Base-by-base conservation (phyloP, 2,797 vertebrate species). In the Gouania willdenowi region DNA sequence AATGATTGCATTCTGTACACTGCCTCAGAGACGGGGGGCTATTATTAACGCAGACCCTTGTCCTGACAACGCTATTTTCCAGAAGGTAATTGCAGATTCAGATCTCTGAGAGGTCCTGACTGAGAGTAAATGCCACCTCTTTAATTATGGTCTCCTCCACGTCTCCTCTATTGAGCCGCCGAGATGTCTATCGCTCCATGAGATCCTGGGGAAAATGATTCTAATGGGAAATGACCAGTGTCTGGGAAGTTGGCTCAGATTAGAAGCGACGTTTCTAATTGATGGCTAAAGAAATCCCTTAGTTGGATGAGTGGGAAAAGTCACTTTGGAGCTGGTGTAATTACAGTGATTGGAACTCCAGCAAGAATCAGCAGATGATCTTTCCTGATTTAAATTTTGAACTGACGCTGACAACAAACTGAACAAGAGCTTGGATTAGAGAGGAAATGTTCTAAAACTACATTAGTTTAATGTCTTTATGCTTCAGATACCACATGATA, bases 231-330 rank as follows among this genome's bases (percentile, higher is more conserved):
- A 91, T 92, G 93, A 91, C 92, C 92, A 90, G 84, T 84, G 87
- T 91, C 88, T 85, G 87, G 88, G 87, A 90, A 77, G 82, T 72
- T 50, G 36, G 58, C 69, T 73, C 79, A 93, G 91, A 98, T 98
- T 94, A 94, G 90, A 97, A 95, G 90, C 83, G 93, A 92, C 93
- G 80, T 88, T 86, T 90, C 90, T 95, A 83, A 98, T 97, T 94
- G 92, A 93, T 91, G 92, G 88, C 75, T 73, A 86, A 91, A 87
- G 90, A 93, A 92, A 87, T 92, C 92, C 92, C 92, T 88, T n/a
- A 83, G 91, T 89, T 71, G 79, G 90, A 85, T 86, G 87, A 90
- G 87, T 88, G 85, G 91, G 86, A 91, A 92, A 87, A 88, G 91
- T 92, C 92, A 94, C 92, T 95, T 94, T 92, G 90, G 87, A 90